Percentiles rank a stretch among this genome's conserved stretches.
phyloP scores from a whole-genome alignment of 2,888 invertebrate genomes.

The Dorcus hopei region DNA sequence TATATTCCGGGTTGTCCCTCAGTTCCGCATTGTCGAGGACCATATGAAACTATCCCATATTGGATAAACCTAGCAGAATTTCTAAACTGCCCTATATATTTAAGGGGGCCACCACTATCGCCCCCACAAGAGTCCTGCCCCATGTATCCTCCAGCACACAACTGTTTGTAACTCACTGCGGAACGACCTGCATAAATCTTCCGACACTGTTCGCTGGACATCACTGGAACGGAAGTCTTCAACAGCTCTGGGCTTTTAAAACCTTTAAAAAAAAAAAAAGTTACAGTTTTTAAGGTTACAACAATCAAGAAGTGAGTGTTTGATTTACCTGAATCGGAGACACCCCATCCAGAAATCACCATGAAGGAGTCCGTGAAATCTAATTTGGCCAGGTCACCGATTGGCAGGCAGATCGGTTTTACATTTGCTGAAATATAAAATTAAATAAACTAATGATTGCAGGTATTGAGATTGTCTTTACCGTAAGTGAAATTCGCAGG shows the following conservation, averaged over 20 bases:
- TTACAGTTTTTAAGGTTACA: too few species aligned
- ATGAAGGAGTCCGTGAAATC: constrained; percentile 54
- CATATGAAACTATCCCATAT: constrained; percentile 56
- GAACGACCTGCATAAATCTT: constrained; percentile 33
- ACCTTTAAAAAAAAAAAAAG: too few species aligned
- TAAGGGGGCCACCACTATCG: constrained; percentile 67
- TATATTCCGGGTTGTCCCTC: constrained; percentile 69
- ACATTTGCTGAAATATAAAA: constrained; percentile 40
- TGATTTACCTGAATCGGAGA: constrained; percentile 57
- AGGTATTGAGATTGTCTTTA: constrained; percentile 20
- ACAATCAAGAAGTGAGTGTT: too few species aligned
- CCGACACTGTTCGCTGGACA: constrained; percentile 40
- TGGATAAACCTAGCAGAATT: constrained; percentile 54
- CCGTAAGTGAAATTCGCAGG: constrained; percentile 26
- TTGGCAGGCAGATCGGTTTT: constrained; percentile 52
- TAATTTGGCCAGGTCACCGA: constrained; percentile 36
- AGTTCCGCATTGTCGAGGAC: constrained; percentile 46
- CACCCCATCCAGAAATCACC: constrained; percentile 72
- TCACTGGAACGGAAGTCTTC: constrained; percentile 47
- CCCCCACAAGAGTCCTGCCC: constrained; percentile 64
- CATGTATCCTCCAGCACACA: constrained; percentile 64
- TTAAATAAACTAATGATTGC: not conserved
- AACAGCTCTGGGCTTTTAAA: constrained; percentile 40
- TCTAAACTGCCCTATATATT: constrained; percentile 29
- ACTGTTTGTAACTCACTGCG: constrained; percentile 43